Evolutionary conservation across 1,140 invertebrate genomes (phyloP), one percentile per base, ranked within the genome.

Genomic region (Brachionus rotundiformis): DNA sequence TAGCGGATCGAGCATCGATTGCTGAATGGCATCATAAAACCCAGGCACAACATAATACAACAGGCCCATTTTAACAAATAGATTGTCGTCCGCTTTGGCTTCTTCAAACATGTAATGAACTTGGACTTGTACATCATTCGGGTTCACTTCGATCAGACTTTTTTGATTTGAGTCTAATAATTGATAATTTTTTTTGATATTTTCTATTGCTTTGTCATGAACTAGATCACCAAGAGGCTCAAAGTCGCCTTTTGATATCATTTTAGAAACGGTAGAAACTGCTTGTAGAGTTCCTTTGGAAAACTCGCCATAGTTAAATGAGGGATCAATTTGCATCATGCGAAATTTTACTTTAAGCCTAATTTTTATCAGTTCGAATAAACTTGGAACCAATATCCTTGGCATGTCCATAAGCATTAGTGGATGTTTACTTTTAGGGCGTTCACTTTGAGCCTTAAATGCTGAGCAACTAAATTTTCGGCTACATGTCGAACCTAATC

Each of bases 301-400:
- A 79, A 79, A 79, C 36, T 79, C 76, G n/a, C 29, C 1, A 23
- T 79, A 79, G 47, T 49, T 54, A 41, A 79, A 79, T 29, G 76
- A 54, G 5, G 76, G 47, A 63, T 79, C 76, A 3, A 79, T 63
- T 59, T 41, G 47, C 47, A 54, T 33, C 76, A 79, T 79, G 16
- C 47, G n/a, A 36, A 79, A 63, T 79, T 39, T 39, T 11, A 79
- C 59, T 36, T 59, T 31, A 3, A 79, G 76, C n/a, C 76, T 23
- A 25, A 79, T 63, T 36, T 63, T 63, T 16, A 79, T 59, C 0
- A 59, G 29, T 33, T 79, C 76, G 33, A 79, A 41, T 23, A 63
- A 19, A 41, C 13, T 54, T 5, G 59, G 47, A 6, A 63, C 59
- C n/a, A 79, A 41, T 25, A 79, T 59, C 23, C 76, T 23, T 0